A percentile compares a stretch with the other conserved stretches of the same genome.
These are phyloP conservation scores for Clarias magur DNA, from an alignment of 2,113 vertebrate genomes.

Conservation along the genomic window DNA sequence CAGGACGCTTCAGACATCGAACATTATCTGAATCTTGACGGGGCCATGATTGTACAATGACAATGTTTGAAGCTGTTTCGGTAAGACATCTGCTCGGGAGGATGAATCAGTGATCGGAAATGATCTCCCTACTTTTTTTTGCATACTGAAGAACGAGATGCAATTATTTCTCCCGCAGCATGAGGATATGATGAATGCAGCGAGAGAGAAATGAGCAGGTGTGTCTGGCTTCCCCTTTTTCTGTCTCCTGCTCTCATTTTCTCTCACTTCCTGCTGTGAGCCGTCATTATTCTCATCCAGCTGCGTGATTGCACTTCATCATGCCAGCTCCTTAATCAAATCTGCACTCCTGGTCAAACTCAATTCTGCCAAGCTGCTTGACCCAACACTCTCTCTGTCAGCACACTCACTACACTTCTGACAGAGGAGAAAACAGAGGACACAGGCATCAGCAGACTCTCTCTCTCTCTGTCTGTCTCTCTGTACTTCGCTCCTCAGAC, in stretches of 20 bases:
- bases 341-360: slow-evolving; percentile 66
- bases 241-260: neutral
- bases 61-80: neutral
- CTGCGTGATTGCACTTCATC: slow-evolving; percentile 64
- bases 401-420: slow-evolving; percentile 12
- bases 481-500: neutral
- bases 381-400: slow-evolving; percentile 61
- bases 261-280: slow-evolving; percentile 28
- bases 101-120: neutral
- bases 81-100: neutral
- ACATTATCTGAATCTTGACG: neutral
- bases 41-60: neutral
- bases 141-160: neutral
- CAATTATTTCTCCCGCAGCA: slow-evolving; percentile 28
- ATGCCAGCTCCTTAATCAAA: slow-evolving; percentile 69
- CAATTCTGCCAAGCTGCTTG: slow-evolving; percentile 62
- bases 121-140: neutral
- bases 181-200: slow-evolving; percentile 9
- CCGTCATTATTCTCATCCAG: slow-evolving; percentile 52
- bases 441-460: neutral
- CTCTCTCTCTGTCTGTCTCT: slow-evolving; percentile 4
- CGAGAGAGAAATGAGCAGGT: slow-evolving; percentile 37
- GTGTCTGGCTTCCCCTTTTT: slow-evolving; percentile 1
- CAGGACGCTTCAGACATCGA: neutral
- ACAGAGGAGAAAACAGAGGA: neutral